A percentile compares a stretch with the other conserved stretches of the same genome.
phyloP scores from a whole-genome alignment of 2,113 vertebrate species.

The Spheniscus mendiculus region DNA sequence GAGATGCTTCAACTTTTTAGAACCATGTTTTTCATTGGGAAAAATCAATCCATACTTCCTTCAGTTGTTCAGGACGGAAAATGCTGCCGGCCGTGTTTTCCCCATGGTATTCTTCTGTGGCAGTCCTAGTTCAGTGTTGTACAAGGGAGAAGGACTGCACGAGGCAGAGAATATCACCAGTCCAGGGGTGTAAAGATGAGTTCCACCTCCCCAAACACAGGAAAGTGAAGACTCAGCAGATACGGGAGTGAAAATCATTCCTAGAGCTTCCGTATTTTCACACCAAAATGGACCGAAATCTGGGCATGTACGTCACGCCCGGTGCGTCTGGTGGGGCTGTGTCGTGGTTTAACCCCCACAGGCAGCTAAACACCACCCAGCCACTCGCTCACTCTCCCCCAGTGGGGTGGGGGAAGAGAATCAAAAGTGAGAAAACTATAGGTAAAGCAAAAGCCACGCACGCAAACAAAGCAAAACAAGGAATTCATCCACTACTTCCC shows the following conservation, averaged over 20 bases:
- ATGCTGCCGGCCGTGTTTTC: background rate
- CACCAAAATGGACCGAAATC: background rate
- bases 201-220: background rate
- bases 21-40: background rate
- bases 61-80: background rate
- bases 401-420: background rate
- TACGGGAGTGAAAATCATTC: background rate
- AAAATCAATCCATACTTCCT: background rate
- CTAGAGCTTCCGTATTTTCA: background rate
- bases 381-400: accelerated
- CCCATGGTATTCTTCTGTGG: background rate
- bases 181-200: background rate
- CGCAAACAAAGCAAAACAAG: background rate
- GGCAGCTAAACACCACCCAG: background rate
- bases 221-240: background rate
- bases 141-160: background rate
- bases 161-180: background rate
- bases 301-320: background rate
- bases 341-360: background rate
- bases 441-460: background rate
- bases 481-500: background rate
- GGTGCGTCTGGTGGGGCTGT: background rate
- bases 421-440: background rate
- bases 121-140: background rate
- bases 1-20: background rate